Evolutionary conservation across 2,797 vertebrate species (phyloP).

Genomic region (Cheirogaleus major): DNA sequence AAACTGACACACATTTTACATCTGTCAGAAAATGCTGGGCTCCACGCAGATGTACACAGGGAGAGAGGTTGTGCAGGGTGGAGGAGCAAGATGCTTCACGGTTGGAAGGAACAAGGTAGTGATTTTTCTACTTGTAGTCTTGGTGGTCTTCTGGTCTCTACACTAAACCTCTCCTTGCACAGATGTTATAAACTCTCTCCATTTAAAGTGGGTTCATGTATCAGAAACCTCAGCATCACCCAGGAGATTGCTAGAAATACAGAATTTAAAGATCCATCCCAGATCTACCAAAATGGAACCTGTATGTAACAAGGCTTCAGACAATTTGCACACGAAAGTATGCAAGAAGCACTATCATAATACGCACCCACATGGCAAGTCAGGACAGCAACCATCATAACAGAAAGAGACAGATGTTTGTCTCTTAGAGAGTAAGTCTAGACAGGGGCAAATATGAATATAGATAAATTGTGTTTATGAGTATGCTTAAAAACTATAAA

Average conservation of each 20-base stretch:
- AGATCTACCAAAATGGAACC: neutral
- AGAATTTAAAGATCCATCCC: neutral
- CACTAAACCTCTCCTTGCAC: neutral
- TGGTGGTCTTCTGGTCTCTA: neutral
- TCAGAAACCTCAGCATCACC: neutral
- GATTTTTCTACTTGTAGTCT: neutral
- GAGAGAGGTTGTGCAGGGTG: neutral
- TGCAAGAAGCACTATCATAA: neutral
- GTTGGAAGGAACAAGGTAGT: neutral
- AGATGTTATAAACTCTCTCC: neutral
- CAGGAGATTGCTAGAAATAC: neutral
- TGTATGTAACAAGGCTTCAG: neutral
- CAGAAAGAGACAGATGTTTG: neutral
- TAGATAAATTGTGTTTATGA: neutral
- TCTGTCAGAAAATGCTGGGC: neutral
- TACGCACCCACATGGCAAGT: neutral
- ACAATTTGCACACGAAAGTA: neutral
- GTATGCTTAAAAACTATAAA: neutral
- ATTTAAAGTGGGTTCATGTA: neutral
- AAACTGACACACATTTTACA: neutral
- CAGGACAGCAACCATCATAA: neutral
- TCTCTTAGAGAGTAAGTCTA: neutral
- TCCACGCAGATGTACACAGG: neutral
- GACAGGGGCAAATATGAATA: neutral
- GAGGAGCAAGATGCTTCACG: neutral